A percentile compares a stretch with the other conserved stretches of the same genome.
Evolutionary conservation across 1,140 invertebrate genomes (phyloP).

Genomic region (Myzus persicae): DNA sequence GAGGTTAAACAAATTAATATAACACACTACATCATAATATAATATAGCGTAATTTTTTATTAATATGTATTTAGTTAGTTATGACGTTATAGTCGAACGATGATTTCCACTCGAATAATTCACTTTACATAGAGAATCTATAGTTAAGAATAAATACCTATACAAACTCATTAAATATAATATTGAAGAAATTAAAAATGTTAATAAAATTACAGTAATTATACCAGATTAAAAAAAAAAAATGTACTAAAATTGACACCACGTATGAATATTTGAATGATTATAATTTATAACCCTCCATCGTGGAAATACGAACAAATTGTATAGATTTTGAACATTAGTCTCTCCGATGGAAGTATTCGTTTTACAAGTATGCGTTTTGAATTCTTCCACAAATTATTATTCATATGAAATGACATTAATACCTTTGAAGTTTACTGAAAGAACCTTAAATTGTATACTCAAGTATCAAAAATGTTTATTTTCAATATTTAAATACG

Average conservation of each 20-base stretch:
- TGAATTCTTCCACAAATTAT: too few relatives aligned
- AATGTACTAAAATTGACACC: neutral
- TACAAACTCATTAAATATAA: neutral
- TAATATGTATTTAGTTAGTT: neutral
- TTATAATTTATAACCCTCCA: neutral
- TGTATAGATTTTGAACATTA: too few relatives aligned
- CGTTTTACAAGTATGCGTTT: too few relatives aligned
- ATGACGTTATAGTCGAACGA: neutral
- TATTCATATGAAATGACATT: too few relatives aligned
- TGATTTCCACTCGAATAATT: neutral
- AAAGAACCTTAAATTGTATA: too few relatives aligned
- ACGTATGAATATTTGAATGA: neutral
- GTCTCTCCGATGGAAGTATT: too few relatives aligned
- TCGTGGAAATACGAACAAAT: too few relatives aligned
- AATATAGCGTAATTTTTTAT: neutral
- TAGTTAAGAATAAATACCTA: neutral
- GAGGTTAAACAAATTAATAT: constrained; percentile 16
- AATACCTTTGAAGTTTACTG: too few relatives aligned
- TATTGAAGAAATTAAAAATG: neutral
- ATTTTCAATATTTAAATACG: too few relatives aligned
- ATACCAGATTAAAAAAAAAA: neutral
- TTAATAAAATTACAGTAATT: neutral
- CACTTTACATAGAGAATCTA: neutral
- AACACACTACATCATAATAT: neutral
- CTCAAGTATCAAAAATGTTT: too few relatives aligned